phyloP scores from a whole-genome alignment of 2,797 vertebrate species.

The Cichlasoma orientale region DNA sequence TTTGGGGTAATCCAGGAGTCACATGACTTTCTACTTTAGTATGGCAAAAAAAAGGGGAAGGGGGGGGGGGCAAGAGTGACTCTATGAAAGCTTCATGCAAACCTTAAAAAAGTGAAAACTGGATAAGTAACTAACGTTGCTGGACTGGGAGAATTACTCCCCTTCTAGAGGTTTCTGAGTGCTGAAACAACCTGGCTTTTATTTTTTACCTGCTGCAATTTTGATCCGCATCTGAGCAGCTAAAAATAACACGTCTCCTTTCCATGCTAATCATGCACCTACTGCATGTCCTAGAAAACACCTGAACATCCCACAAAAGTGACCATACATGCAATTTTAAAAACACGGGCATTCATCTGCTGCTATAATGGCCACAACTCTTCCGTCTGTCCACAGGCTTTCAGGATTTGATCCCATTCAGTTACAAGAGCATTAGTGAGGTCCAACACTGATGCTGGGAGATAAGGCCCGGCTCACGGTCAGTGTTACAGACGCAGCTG shows the following conservation, averaged over 20 bases:
- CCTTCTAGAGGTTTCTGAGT: too few relatives aligned
- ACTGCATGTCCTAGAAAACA: not conserved
- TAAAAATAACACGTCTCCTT: too few relatives aligned
- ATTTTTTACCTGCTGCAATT: too few relatives aligned
- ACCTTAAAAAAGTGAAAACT: not conserved
- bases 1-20: not conserved
- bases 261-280: not conserved
- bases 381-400: not conserved
- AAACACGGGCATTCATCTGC: not conserved
- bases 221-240: too few relatives aligned
- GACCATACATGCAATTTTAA: not conserved
- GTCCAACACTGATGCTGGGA: not conserved
- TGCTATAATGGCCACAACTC: not conserved
- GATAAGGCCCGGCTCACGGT: not conserved
- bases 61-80: too few relatives aligned
- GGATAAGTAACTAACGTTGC: not conserved
- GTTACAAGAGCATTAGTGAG: not conserved
- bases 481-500: not conserved
- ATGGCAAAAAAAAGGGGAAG: not conserved
- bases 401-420: conserved; percentile 4
- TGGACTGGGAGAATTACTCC: too few relatives aligned
- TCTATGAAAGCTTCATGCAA: too few relatives aligned
- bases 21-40: not conserved
- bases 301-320: not conserved
- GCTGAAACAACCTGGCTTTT: too few relatives aligned